Base-by-base conservation (phyloP, 30 jellyfish, hydroid and myxozoan species). In the Turritopsis rubra region DNA sequence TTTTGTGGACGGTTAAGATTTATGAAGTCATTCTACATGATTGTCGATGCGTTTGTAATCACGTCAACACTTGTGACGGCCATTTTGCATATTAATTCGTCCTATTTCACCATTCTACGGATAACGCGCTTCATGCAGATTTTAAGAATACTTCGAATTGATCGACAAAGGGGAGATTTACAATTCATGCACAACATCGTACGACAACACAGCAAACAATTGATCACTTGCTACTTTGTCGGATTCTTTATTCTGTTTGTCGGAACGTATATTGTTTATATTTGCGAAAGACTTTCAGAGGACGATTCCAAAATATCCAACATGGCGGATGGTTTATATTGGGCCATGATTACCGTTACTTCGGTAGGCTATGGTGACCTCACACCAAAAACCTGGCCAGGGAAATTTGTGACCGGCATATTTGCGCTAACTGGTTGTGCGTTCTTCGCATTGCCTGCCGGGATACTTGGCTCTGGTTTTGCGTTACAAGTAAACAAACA, bases 101-200 rank as follows among this genome's bases (percentile, higher is more conserved):
- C 90, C 20, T 53, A 81, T 17, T 52, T 21, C 25, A 0, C 0
- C 26, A 0, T 83, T 17, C 87, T 68, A 29, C 84, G 87, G 21
- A n/a, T 75, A 19, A 73, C 89, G 23, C 18, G 81, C 19, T n/a
- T 81, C 21, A 72, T 79, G 23, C 97, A 90, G 79, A 65, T 90
- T 19, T 70, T 86, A 19, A 89, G 97, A 21, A 90, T 90, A 22
- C 83, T 90, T n/a, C 29, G 97, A 72, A 81, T 90, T n/a, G 97
- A 90, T 70, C 71, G 97, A 75, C 97, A 90, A 53, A 87, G 97
- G 22, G 97, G 97, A 28, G 97, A 92, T 13, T 82, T 90, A 65
- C 84, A 72, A 54, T 82, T 93, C 0, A 85, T 90, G 82, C 66
- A 75, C 28, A 27, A 80, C 13, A 95, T 90, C 54, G 90, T 90